Evolutionary conservation across 2,797 vertebrate genomes (phyloP).

Genomic region (Bovichtus diacanthus): DNA sequence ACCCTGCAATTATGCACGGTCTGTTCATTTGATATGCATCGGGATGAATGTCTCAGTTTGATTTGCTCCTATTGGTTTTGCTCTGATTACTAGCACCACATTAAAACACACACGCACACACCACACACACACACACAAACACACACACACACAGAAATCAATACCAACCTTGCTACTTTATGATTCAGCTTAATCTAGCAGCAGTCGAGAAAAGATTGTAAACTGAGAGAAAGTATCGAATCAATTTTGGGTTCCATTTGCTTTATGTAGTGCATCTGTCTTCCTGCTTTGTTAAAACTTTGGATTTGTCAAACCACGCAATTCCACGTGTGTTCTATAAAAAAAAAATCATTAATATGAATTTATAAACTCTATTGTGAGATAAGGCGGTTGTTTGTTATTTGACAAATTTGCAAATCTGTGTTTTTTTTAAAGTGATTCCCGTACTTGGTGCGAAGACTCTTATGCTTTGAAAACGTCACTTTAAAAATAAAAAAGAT

Average conservation of each 20-base stretch:
- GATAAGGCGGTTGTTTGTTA: slow-evolving; percentile 7
- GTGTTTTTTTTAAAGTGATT: slow-evolving; percentile 5
- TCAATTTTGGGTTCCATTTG: slow-evolving; percentile 33
- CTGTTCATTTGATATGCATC: slow-evolving; percentile 49
- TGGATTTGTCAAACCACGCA: slow-evolving; percentile 6
- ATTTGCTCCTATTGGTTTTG: slow-evolving; percentile 58
- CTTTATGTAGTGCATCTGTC: slow-evolving; percentile 19
- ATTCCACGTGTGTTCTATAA: slow-evolving; percentile 10
- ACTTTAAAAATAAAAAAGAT: slow-evolving; percentile 24
- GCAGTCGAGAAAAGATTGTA: slow-evolving; percentile 18
- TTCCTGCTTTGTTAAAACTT: slow-evolving; percentile 29
- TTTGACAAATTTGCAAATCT: slow-evolving; percentile 17
- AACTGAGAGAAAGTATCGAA: slow-evolving; percentile 28
- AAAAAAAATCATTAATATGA: background rate
- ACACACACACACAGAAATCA: slow-evolving; percentile 30
- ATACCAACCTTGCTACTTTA: slow-evolving; percentile 26
- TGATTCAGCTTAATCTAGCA: slow-evolving; percentile 27
- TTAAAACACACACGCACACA: slow-evolving; percentile 32
- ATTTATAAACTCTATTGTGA: background rate
- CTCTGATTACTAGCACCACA: slow-evolving; percentile 26
- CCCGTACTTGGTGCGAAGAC: slow-evolving; percentile 10
- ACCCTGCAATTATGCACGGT: slow-evolving; percentile 28
- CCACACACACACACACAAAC: slow-evolving; percentile 6
- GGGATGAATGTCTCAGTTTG: slow-evolving; percentile 57
- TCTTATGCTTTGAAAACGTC: slow-evolving; percentile 29